Percentiles rank a stretch among this genome's conserved stretches.
Conservation (phyloP, 64 coral and sea anemone genomes). For the Porites australiensis region DNA sequence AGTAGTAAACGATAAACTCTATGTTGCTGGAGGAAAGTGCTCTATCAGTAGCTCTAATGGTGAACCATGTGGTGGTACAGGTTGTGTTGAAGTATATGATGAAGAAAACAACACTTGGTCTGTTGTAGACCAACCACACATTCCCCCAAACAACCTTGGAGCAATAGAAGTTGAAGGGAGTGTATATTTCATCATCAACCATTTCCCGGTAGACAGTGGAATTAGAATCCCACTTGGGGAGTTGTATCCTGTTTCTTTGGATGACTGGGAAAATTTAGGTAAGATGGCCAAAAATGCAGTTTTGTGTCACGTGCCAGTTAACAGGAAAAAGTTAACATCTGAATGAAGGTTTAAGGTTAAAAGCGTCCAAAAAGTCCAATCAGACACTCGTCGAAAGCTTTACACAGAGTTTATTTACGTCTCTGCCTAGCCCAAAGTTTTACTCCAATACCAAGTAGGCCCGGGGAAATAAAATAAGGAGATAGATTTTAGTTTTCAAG, state of each 20-base stretch:
- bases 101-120: background rate
- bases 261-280: conserved; percentile 39
- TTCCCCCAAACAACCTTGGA: conserved; percentile 48
- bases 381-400: no score
- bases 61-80: background rate
- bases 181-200: conserved; percentile 58
- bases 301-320: background rate
- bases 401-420: no score
- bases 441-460: no score
- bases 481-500: no score
- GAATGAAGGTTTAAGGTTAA: no score
- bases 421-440: no score
- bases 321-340: background rate
- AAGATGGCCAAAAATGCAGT: background rate
- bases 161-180: conserved; percentile 30
- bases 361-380: no score
- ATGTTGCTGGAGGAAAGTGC: background rate
- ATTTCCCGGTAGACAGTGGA: conserved; percentile 36
- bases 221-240: conserved; percentile 58
- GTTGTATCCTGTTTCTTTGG: conserved; percentile 36
- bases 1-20: background rate
- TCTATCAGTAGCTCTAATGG: background rate
- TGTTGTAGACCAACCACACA: conserved; percentile 20
- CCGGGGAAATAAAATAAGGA: no score
- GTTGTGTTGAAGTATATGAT: conserved; percentile 40